Percentiles rank a stretch among this genome's conserved stretches.
Conservation (phyloP, 2,113 vertebrate species). For the Atractosteus spatula region DNA sequence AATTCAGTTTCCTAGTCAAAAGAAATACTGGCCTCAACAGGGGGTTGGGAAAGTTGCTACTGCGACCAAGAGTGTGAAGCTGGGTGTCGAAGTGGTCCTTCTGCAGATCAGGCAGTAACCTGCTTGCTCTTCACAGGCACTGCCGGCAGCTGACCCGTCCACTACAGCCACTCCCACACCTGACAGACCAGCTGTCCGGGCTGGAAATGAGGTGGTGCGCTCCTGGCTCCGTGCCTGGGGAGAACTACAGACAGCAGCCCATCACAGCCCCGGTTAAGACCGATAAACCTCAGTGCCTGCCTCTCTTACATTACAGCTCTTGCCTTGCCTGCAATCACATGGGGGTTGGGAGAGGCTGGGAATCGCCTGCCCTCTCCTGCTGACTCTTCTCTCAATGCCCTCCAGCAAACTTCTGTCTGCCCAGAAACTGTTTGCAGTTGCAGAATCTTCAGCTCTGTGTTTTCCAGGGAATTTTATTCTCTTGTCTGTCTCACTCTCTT, state of each 20-base stretch:
- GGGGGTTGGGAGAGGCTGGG: neutral
- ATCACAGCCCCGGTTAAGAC: neutral
- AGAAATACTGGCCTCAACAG: too few species aligned
- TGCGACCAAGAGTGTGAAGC: too few species aligned
- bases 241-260: neutral
- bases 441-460: conserved; percentile 45
- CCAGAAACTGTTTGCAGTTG: conserved; percentile 51
- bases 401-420: conserved; percentile 31
- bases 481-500: conserved; percentile 19
- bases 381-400: conserved; percentile 30
- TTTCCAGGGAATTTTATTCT: conserved; percentile 37
- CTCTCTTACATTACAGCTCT: neutral
- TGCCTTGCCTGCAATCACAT: neutral
- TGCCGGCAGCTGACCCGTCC: neutral
- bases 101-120: too few species aligned
- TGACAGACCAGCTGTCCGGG: neutral
- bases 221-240: neutral
- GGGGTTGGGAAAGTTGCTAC: too few species aligned
- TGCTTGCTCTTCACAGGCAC: neutral
- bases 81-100: too few species aligned
- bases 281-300: neutral
- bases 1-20: too few species aligned
- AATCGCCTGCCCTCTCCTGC: conserved; percentile 7
- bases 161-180: neutral
- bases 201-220: neutral